Evolutionary conservation across 2,113 vertebrate genomes (phyloP).

Genomic region (Damaliscus lunatus): DNA sequence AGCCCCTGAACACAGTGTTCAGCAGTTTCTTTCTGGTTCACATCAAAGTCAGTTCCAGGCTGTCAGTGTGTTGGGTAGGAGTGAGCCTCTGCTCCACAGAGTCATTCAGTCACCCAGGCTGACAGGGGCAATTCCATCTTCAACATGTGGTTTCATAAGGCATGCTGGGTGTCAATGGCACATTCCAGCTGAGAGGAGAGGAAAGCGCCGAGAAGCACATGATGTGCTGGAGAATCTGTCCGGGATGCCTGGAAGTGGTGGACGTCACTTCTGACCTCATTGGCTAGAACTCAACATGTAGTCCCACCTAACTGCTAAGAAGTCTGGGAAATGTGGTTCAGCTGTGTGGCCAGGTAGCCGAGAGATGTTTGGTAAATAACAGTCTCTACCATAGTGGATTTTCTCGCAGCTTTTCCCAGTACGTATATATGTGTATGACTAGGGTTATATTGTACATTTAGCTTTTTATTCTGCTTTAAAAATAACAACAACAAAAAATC

Average conservation of each 20-base stretch:
- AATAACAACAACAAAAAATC: not conserved
- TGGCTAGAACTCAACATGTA: not conserved
- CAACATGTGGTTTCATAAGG: not conserved
- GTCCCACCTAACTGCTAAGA: not conserved
- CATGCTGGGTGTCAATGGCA: not conserved
- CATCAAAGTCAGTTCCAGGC: not conserved
- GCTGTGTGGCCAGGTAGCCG: not conserved
- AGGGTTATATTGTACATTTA: not conserved
- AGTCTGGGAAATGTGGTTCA: not conserved
- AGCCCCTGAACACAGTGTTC: not conserved
- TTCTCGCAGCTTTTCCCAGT: not conserved
- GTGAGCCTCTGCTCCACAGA: not conserved
- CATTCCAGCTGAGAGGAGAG: not conserved
- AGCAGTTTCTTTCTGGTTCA: not conserved
- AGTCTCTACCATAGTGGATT: not conserved
- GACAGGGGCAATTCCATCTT: not conserved
- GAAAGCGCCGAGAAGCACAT: not conserved
- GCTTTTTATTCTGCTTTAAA: constrained; percentile 9
- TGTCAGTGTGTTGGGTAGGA: not conserved
- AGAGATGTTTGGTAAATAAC: not conserved
- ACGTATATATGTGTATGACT: not conserved
- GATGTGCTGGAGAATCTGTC: not conserved
- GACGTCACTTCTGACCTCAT: not conserved
- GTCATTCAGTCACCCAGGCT: not conserved
- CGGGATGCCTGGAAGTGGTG: not conserved